Percentiles rank a stretch among this genome's conserved stretches.
These are phyloP conservation scores for Brachionus angularis DNA, from an alignment of 1,140 invertebrate species.

Conservation along the genomic window DNA sequence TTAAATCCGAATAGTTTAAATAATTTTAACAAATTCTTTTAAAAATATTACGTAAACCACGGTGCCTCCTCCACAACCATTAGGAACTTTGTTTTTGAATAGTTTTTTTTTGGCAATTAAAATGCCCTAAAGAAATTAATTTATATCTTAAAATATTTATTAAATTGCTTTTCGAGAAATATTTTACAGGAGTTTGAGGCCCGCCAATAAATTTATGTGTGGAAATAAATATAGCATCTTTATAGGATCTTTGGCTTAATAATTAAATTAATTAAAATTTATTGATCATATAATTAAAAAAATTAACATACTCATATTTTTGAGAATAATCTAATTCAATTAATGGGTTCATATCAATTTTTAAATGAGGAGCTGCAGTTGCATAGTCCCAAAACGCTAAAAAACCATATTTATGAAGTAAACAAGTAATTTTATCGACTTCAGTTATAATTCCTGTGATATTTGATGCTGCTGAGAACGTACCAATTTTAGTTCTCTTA, in stretches of 20 bases:
- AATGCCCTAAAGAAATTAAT: no score
- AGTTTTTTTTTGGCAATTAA: constrained; percentile 67
- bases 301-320: background rate
- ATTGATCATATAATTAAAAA: background rate
- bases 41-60: constrained; percentile 67
- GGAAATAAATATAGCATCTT: constrained; percentile 85
- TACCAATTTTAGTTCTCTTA: constrained; percentile 69
- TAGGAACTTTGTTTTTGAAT: constrained; percentile 62
- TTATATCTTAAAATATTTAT: no score
- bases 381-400: constrained; percentile 83
- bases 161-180: no score
- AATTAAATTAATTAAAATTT: constrained; percentile 10
- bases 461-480: constrained; percentile 80
- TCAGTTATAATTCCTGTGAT: constrained; percentile 81
- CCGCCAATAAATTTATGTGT: constrained; percentile 86
- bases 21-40: no score
- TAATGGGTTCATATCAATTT: constrained; percentile 78
- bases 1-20: no score
- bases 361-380: constrained; percentile 72
- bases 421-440: constrained; percentile 73
- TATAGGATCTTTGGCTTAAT: constrained; percentile 64
- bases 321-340: constrained; percentile 7
- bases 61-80: constrained; percentile 64
- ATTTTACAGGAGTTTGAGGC: constrained; percentile 76
- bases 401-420: constrained; percentile 76